Base-by-base conservation (phyloP, 1,140 invertebrate genomes). In the Heliconius congener region DNA sequence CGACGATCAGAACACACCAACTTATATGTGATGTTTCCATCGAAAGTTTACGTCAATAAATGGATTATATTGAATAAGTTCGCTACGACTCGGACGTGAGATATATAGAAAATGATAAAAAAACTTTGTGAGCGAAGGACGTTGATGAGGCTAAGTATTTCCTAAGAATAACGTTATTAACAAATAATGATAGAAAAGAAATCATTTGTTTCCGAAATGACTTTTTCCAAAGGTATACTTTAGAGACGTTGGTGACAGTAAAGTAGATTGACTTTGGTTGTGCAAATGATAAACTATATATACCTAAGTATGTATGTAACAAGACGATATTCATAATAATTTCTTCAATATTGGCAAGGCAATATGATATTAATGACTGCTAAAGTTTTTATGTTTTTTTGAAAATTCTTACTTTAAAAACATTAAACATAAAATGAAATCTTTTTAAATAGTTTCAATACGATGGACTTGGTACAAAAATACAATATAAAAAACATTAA, bases 41-140 rank as follows among this genome's bases (percentile, higher is more conserved):
- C 27, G 39, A 74, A 74, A 78, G 34, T 78, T 78, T 70, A 74
- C 72, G 72, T 39, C 77, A 74, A 52, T 78, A 78, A 78, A 78
- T 78, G 52, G 77, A 74, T 55, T 55, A 72, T 78, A 78, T 78
- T 78, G 77, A 78, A 78, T 74, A 78, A 78, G 77, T 78, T 78
- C 30, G 55, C 73, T 66, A 74, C 37, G 77, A 57, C 52, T 34
- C 71, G 42, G 57, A 74, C 73, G 77, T 73, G 73, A 78, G 72
- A 78, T 60, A 78, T 66, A 78, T 55, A 57, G 52, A 70, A 74
- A 78, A 78, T 78, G 77, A 78, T 78, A 78, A 78, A 78, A 39
- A 77, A 74, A 78, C 72, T 74, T 78, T 74, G 52, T 46, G n/a
- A 57, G 60, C 9, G 27, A 30, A 66, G 60, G 52, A 78, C 46